Evolutionary conservation across 1,140 invertebrate species (phyloP).

Genomic region (Drosophila prosaltans): DNA sequence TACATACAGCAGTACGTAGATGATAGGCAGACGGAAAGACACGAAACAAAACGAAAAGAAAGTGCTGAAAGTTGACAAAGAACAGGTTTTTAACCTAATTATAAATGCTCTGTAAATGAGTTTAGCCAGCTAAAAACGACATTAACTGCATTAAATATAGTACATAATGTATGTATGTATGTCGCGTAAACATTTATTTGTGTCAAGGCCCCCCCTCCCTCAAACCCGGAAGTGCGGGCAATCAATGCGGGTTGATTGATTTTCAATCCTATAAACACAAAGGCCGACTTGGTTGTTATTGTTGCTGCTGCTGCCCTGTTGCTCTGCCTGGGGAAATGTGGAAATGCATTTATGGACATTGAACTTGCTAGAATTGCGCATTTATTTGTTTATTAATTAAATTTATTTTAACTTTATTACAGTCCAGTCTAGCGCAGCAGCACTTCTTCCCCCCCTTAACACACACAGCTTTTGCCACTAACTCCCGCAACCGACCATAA

Average conservation of each 20-base stretch:
- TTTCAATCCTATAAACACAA: constrained; percentile 32
- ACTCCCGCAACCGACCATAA: constrained; percentile 61
- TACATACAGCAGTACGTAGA: constrained; percentile 2
- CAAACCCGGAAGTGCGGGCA: constrained; percentile 24
- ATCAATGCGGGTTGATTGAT: constrained; percentile 37
- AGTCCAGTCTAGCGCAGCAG: constrained; percentile 57
- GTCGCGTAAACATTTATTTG: constrained; percentile 34
- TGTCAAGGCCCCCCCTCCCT: constrained; percentile 60
- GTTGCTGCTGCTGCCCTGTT: constrained; percentile 14
- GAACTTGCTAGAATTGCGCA: constrained; percentile 61
- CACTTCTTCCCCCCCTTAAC: constrained; percentile 55
- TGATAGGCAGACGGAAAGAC: constrained; percentile 24
- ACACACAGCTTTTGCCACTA: constrained; percentile 59
- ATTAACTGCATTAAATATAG: constrained; percentile 22
- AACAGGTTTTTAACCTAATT: constrained; percentile 81
- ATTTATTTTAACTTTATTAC: constrained; percentile 16
- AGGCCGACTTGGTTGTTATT: constrained; percentile 4
- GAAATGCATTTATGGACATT: constrained; percentile 51
- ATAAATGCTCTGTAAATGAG: constrained; percentile 48
- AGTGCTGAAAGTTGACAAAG: constrained; percentile 75
- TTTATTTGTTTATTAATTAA: constrained; percentile 18
- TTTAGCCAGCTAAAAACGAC: constrained; percentile 27
- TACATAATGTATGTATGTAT: constrained; percentile 16
- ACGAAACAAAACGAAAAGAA: constrained; percentile 43
- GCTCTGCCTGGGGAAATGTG: constrained; percentile 3